Evolutionary conservation across 2,113 vertebrate species (phyloP).

Genomic region (Actenoides lindsayi): DNA sequence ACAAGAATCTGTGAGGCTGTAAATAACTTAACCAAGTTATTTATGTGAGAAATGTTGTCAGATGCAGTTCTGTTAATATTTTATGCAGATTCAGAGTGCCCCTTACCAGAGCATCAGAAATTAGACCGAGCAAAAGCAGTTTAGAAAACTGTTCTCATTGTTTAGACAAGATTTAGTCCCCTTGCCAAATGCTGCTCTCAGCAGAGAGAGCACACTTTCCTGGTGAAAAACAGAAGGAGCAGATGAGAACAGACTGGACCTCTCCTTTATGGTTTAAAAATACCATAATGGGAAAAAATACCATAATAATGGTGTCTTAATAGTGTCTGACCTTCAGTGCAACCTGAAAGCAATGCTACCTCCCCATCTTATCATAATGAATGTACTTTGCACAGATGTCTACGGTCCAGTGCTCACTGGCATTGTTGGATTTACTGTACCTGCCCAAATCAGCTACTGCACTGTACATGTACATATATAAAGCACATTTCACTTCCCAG

Average conservation of each 20-base stretch:
- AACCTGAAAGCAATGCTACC: neutral
- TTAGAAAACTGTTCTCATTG: neutral
- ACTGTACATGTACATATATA: neutral
- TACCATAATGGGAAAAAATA: neutral
- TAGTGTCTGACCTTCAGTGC: neutral
- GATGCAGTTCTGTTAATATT: neutral
- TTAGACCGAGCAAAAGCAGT: neutral
- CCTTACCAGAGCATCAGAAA: neutral
- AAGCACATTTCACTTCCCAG: neutral
- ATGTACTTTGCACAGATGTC: neutral
- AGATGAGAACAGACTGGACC: neutral
- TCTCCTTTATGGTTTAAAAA: neutral
- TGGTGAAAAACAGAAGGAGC: neutral
- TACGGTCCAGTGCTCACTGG: neutral
- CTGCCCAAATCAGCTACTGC: neutral
- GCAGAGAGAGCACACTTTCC: neutral
- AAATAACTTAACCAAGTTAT: constrained; percentile 1
- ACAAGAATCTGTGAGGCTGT: neutral
- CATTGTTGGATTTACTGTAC: neutral
- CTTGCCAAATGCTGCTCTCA: neutral
- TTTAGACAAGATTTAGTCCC: neutral
- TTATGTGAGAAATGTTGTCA: neutral
- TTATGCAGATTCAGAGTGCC: neutral
- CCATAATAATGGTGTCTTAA: neutral
- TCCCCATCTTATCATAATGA: neutral